phyloP scores from a whole-genome alignment of 2,113 vertebrate species.

The Sterrhoptilus dennistouni region DNA sequence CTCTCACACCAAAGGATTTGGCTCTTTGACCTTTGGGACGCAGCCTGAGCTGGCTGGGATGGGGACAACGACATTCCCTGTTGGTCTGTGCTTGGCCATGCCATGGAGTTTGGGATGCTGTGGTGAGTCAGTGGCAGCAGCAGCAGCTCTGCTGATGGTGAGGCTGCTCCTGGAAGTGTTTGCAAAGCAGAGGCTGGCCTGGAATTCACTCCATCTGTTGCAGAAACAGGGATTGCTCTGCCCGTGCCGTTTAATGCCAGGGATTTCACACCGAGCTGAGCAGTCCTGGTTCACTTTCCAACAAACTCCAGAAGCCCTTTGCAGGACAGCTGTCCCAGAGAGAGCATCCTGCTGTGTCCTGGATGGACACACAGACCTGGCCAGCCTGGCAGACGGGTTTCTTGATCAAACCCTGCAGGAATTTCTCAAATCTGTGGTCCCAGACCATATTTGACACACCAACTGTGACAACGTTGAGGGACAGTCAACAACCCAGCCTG shows the following conservation, averaged over 20 bases:
- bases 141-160: background rate
- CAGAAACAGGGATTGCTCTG: background rate
- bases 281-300: constrained; percentile 39
- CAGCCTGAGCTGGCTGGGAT: background rate
- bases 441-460: background rate
- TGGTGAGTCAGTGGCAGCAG: background rate
- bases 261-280: constrained; percentile 53
- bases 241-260: background rate
- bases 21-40: background rate
- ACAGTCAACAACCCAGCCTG: background rate
- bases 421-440: background rate
- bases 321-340: constrained; percentile 15
- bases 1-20: background rate
- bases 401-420: background rate
- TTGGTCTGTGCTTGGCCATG: background rate
- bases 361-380: background rate
- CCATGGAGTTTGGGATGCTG: background rate
- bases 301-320: background rate
- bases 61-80: background rate
- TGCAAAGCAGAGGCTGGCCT: constrained; percentile 52
- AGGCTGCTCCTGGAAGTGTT: background rate
- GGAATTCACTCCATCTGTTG: constrained; percentile 43
- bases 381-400: background rate
- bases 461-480: background rate
- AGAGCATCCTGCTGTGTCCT: background rate